Evolutionary conservation across 2,888 invertebrate species (phyloP), one percentile per base, ranked within the genome.

Genomic region (Amaurobius ferox): DNA sequence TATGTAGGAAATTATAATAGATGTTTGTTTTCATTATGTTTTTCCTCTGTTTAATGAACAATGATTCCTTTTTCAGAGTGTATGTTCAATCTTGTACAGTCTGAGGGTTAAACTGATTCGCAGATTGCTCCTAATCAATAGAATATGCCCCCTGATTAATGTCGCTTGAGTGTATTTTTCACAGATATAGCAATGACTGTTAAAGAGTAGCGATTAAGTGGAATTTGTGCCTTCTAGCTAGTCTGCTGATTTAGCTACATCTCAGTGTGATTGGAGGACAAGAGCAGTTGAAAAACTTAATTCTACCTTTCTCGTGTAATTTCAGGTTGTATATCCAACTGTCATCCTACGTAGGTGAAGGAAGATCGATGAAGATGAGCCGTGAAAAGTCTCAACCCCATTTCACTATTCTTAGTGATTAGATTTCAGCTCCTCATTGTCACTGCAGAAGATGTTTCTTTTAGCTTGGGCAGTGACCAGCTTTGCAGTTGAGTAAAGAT

Each of bases 361-460:
- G 68, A 73, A 86, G 79, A 78, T 70, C 30, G 85, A 61, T n/a
- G 73, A 86, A 86, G 86, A 86, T 62, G 35, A 39, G 7, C 78
- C 44, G 62, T 26, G 62, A 64, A 39, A 35, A 70, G 29, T 48
- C 64, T 44, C 64, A 32, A 61, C 86, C 67, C 40, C n/a, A n/a
- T 86, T 86, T 86, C 86, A 79, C 86, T 86, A 86, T 79, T 81
- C 64, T 72, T 86, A 86, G 86, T 86, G 86, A 86, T 86, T 86
- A 86, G 86, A 85, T 86, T 86, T 86, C 79, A 79, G 86, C 86
- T 79, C 79, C 32, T 32, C 71, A n/a, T 55, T 83, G 55, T 85
- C 71, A 66, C 71, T 76, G 70, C 86, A 76, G 79, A 86, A 72
- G 79, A 78, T 72, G 72, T 77, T 85, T 85, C 55, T 86, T 86